A percentile compares a stretch with the other conserved stretches of the same genome.
These are phyloP conservation scores for Dolichomitus sp. DNA, from an alignment of 2,888 invertebrate species.

Conservation along the genomic window DNA sequence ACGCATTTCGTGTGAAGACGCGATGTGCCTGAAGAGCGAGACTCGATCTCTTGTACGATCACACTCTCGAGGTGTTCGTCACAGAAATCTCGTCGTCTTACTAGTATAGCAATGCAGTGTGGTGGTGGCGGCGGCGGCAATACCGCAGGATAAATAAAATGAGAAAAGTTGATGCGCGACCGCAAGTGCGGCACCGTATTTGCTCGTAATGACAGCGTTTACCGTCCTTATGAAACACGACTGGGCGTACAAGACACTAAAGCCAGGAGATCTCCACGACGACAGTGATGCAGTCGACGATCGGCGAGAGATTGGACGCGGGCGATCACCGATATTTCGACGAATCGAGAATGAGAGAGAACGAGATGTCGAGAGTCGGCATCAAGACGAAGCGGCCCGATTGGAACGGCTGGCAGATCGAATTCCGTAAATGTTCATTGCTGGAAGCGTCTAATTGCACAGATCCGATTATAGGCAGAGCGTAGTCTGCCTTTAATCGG, in stretches of 20 bases:
- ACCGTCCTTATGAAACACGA: slow-evolving; percentile 75
- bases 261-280: background rate
- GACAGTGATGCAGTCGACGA: slow-evolving; percentile 2
- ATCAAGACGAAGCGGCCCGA: background rate
- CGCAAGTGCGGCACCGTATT: slow-evolving; percentile 72
- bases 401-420: slow-evolving; percentile 7
- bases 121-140: background rate
- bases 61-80: slow-evolving; percentile 18
- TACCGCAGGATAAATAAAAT: slow-evolving; percentile 40
- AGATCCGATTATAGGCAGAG: slow-evolving; percentile 20
- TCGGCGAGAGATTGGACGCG: slow-evolving; percentile 41
- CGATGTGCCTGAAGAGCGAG: background rate
- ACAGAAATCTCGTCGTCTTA: slow-evolving; percentile 39
- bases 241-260: slow-evolving; percentile 1
- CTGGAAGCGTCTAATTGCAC: slow-evolving; percentile 46
- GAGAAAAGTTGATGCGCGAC: slow-evolving; percentile 54
- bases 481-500: slow-evolving; percentile 27
- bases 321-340: slow-evolving; percentile 73
- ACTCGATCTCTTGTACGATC: slow-evolving; percentile 3
- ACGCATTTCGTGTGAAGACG: slow-evolving; percentile 26
- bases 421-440: slow-evolving; percentile 35
- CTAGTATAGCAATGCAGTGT: background rate
- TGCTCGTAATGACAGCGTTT: slow-evolving; percentile 77
- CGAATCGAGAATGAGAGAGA: slow-evolving; percentile 36
- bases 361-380: slow-evolving; percentile 13